These are phyloP conservation scores for Pithecia hirsuta DNA, from an alignment of 2,797 vertebrate genomes.

Conservation along the genomic window DNA sequence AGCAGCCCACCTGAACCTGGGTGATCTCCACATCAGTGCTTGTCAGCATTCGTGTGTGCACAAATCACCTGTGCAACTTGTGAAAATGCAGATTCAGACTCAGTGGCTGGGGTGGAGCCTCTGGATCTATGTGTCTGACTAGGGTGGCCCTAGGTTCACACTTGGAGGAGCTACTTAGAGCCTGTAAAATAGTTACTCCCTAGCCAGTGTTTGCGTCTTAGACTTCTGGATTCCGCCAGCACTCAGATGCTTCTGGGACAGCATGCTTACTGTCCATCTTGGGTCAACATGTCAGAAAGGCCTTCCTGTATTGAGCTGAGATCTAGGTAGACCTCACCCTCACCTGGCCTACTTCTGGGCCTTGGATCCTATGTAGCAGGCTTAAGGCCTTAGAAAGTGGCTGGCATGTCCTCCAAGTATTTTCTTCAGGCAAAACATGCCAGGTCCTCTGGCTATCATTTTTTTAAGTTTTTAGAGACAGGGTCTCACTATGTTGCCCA, in stretches of 20 bases:
- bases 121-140: background rate
- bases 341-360: background rate
- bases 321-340: background rate
- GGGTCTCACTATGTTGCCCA: background rate
- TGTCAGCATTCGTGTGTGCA: background rate
- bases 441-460: background rate
- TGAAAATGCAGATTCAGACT: background rate
- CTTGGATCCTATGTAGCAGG: background rate
- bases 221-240: background rate
- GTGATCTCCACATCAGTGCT: background rate
- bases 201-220: background rate
- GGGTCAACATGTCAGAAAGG: background rate
- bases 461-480: background rate
- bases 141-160: background rate
- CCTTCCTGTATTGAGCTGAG: background rate
- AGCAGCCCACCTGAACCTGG: background rate
- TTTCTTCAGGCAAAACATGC: background rate
- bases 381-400: background rate
- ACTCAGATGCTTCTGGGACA: background rate
- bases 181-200: background rate
- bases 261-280: background rate
- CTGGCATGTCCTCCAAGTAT: background rate
- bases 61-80: background rate
- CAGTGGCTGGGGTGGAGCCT: background rate
- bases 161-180: background rate